Evolutionary conservation across 2,888 invertebrate genomes (phyloP).

Genomic region (Dicyrtoma fusca): DNA sequence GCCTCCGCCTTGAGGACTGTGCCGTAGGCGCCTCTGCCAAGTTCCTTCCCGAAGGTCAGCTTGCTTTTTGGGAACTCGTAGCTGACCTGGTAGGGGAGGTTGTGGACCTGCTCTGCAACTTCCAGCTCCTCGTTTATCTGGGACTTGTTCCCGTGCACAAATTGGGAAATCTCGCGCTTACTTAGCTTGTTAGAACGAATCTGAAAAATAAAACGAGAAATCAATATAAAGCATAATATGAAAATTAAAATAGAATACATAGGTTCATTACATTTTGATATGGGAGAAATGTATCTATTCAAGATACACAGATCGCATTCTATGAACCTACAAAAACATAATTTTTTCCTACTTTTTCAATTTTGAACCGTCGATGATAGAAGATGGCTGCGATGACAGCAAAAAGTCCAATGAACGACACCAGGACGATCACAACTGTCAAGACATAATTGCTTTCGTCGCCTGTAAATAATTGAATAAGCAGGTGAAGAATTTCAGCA

Average conservation of each 20-base stretch:
- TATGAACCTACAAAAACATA: too few species aligned
- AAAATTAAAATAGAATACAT: too few species aligned
- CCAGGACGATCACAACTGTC: background rate
- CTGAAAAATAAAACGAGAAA: conserved; percentile 7
- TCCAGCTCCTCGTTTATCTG: conserved; percentile 12
- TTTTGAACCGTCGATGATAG: conserved; percentile 6
- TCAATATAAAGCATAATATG: too few species aligned
- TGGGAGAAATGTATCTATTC: too few species aligned
- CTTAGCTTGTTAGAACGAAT: conserved; percentile 11
- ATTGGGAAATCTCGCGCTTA: conserved; percentile 13
- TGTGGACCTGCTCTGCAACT: conserved; percentile 20
- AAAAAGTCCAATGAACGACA: background rate
- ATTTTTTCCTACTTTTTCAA: conserved; percentile 19
- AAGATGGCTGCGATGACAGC: background rate
- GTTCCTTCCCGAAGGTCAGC: conserved; percentile 11
- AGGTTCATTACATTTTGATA: too few species aligned
- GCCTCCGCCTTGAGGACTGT: conserved; percentile 21
- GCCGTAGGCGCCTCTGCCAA: conserved; percentile 29
- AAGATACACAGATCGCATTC: too few species aligned
- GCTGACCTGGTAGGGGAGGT: conserved; percentile 13
- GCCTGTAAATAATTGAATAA: too few species aligned
- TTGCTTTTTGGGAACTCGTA: conserved; percentile 15
- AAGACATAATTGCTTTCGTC: too few species aligned
- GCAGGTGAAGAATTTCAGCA: too few species aligned
- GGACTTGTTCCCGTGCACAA: conserved; percentile 16